Base-by-base conservation (phyloP, 1,140 invertebrate genomes). In the Apis cerana region DNA sequence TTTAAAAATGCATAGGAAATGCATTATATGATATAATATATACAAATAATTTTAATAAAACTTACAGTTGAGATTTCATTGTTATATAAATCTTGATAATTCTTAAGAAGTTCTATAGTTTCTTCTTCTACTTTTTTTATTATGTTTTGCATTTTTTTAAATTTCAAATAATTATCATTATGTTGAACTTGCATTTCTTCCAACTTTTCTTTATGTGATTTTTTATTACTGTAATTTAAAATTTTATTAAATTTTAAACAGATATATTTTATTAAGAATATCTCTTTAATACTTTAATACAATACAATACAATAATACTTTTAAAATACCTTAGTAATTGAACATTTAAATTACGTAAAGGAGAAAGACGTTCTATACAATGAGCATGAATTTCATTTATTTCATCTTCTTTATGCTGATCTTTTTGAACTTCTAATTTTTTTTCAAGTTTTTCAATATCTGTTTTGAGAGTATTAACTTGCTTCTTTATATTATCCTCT, bases 51-150 rank as follows among this genome's bases (percentile, higher is more conserved):
- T 23, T 1, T 52, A 48, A 62, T 54, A 33, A 19, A 59, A 86
- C 77, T 86, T 64, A 90, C 89, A 33, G n/a, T 59, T 19, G 7
- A 23, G 23, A 90, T 67, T 78, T 89, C 84, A 9, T 82, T 85
- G 19, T 86, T 21, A 54, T 84, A 90, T 43, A 69, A 11, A 5
- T 88, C 27, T 23, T 84, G 81, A 48, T 65, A 89, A 54, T n/a
- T 58, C 8, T 64, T 80, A 1, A 85, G 27, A 58, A 86, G 13
- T 33, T 17, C 13, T 11, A 13, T 3, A 67, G 65, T 85, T 48
- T 89, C 70, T 48, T 85, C 72, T 52, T 90, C 74, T 12, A 64
- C 8, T 65, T 54, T 83, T 58, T 67, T 54, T 68, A 84, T 84
- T 0, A 27, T 82, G 50, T 68, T 69, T 67, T 82, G 61, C 15